phyloP scores from a whole-genome alignment of 2,797 vertebrate species.

The Tapera naevia region DNA sequence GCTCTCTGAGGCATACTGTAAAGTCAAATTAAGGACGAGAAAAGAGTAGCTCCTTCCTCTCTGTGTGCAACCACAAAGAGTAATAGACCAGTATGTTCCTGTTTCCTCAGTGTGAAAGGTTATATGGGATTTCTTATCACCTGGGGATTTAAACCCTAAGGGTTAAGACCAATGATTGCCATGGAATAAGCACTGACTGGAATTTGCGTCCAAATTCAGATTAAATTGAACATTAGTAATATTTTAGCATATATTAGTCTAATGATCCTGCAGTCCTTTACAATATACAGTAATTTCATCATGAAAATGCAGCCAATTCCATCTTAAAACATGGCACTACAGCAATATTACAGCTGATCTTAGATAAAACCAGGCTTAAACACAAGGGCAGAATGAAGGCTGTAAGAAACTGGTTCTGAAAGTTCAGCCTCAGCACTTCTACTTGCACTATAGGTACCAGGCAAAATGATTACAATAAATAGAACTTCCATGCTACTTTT shows the following conservation, averaged over 20 bases:
- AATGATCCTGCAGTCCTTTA: not conserved
- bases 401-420: not conserved
- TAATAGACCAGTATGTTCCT: not conserved
- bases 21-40: conserved; percentile 1
- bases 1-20: not conserved
- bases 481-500: not conserved
- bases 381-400: not conserved
- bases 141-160: not conserved
- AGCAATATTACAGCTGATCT: not conserved
- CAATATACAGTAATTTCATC: not conserved
- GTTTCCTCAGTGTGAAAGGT: not conserved
- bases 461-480: not conserved
- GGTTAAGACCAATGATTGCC: not conserved
- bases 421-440: not conserved
- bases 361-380: not conserved
- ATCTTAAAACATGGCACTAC: not conserved
- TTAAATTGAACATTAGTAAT: not conserved
- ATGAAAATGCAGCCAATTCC: not conserved
- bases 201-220: conserved; percentile 8
- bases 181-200: not conserved
- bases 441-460: not conserved
- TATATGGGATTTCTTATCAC: not conserved
- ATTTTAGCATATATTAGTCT: not conserved
- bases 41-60: not conserved
- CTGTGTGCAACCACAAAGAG: not conserved